phyloP scores from a whole-genome alignment of 1,140 invertebrate species.

The Agraylea sexmaculata region DNA sequence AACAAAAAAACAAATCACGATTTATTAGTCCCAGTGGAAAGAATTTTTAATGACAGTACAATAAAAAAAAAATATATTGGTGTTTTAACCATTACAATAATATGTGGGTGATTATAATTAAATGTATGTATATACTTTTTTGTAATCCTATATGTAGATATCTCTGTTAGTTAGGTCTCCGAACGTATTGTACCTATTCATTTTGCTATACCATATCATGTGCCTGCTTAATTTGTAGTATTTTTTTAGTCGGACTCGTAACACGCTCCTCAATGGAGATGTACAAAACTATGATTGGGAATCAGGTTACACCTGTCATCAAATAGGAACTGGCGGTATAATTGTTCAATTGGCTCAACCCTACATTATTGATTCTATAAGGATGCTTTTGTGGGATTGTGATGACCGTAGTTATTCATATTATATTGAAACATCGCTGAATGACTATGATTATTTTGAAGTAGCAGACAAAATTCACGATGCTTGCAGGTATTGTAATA shows the following conservation, averaged over 20 bases:
- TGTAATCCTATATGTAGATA: no score
- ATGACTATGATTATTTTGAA: slow-evolving; percentile 80
- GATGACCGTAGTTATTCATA: slow-evolving; percentile 94
- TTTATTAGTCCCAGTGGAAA: no score
- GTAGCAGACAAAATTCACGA: slow-evolving; percentile 67
- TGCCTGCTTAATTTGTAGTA: no score
- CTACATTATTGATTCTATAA: slow-evolving; percentile 83
- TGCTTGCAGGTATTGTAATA: slow-evolving; percentile 43
- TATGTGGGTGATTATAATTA: no score
- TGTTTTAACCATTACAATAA: no score
- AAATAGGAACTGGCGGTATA: slow-evolving; percentile 90
- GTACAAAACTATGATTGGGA: slow-evolving; percentile 96
- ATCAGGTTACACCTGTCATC: slow-evolving; percentile 96
- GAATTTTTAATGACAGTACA: no score
- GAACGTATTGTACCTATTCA: no score
- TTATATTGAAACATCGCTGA: slow-evolving; percentile 91
- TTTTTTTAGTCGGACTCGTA: slow-evolving; percentile 81
- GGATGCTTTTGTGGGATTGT: slow-evolving; percentile 93
- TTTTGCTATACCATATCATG: no score
- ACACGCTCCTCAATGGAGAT: slow-evolving; percentile 94
- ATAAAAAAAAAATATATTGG: no score
- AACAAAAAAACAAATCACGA: no score
- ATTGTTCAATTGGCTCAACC: slow-evolving; percentile 93
- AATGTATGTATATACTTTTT: no score
- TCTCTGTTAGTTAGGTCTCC: no score